phyloP scores from a whole-genome alignment of 2,113 vertebrate species.

The Larimichthys polyactis region DNA sequence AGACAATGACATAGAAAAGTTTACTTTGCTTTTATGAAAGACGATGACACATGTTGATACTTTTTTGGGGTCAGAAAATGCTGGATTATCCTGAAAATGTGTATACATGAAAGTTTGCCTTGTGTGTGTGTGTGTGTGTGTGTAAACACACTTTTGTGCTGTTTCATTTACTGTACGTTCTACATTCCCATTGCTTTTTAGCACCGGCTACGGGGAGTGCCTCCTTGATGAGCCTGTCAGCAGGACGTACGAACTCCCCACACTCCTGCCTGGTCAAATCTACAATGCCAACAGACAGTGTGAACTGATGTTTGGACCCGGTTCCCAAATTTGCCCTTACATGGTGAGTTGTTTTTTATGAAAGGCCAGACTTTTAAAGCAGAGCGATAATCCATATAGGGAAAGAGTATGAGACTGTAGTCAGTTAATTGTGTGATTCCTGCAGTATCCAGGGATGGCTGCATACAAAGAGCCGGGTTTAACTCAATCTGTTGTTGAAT shows the following conservation, averaged over 20 bases:
- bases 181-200: constrained; percentile 60
- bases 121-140: constrained; percentile 11
- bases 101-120: not conserved
- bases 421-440: not conserved
- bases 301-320: constrained; percentile 94
- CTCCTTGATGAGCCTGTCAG: constrained; percentile 93
- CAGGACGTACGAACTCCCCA: constrained; percentile 88
- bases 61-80: constrained; percentile 33
- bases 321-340: constrained; percentile 96
- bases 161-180: constrained; percentile 1
- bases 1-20: constrained; percentile 50
- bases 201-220: constrained; percentile 96
- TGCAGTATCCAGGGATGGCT: not conserved
- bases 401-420: not conserved
- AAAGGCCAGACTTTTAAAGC: not conserved
- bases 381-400: not conserved
- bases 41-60: constrained; percentile 45
- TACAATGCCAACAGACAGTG: constrained; percentile 96
- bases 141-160: not conserved
- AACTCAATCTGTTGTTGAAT: constrained; percentile 7
- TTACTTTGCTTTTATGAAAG: constrained; percentile 49
- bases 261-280: constrained; percentile 90
- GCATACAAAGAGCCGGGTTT: not conserved
- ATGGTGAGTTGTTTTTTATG: constrained; percentile 85
- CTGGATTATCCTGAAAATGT: constrained; percentile 17